A percentile compares a stretch with the other conserved stretches of the same genome.
Evolutionary conservation across 2,113 vertebrate genomes (phyloP).

Genomic region (Conger conger): DNA sequence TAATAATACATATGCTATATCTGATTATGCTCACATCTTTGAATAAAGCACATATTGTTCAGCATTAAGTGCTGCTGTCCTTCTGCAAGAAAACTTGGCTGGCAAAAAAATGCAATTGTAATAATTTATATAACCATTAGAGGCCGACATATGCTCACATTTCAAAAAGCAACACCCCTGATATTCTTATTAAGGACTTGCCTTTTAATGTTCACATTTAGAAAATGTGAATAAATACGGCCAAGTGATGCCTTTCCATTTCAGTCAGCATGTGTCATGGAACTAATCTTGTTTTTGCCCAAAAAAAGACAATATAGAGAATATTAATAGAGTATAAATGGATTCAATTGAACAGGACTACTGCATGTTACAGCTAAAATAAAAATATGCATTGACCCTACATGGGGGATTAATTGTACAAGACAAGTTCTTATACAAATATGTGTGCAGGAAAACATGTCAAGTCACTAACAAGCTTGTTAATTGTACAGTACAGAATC

Average conservation of each 20-base stretch:
- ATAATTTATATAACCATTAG: constrained; percentile 14
- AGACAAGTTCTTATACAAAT: neutral
- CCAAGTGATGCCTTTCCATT: neutral
- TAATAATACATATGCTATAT: neutral
- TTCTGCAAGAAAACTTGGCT: neutral
- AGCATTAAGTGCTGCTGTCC: neutral
- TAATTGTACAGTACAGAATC: neutral
- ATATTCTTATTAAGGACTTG: neutral
- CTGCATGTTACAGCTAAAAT: neutral
- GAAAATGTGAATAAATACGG: neutral
- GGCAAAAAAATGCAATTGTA: neutral
- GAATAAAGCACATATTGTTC: neutral
- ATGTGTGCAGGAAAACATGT: neutral
- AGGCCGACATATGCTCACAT: constrained; percentile 23
- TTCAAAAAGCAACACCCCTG: neutral
- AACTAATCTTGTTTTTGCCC: neutral
- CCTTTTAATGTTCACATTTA: neutral
- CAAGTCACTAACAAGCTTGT: neutral
- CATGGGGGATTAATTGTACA: neutral
- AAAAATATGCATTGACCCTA: neutral
- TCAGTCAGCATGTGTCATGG: neutral
- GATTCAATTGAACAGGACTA: neutral
- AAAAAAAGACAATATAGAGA: neutral
- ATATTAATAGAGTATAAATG: neutral
- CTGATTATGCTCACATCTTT: neutral